These are phyloP conservation scores for Prunella fulvescens DNA, from an alignment of 2,113 vertebrate species.

Conservation along the genomic window DNA sequence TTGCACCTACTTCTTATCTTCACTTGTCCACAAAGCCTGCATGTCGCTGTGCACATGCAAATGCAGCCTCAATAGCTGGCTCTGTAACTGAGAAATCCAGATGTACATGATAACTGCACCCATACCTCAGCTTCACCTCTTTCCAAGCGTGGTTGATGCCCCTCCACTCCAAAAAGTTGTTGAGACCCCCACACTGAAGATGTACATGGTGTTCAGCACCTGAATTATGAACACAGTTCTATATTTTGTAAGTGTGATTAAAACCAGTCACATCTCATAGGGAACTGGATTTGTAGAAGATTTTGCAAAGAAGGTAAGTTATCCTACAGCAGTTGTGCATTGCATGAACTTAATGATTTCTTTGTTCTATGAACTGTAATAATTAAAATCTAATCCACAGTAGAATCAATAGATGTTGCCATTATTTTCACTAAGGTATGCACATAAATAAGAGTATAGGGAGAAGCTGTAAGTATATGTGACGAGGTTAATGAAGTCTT, in stretches of 20 bases:
- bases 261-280: background rate
- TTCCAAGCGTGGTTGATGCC: background rate
- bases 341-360: background rate
- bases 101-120: background rate
- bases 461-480: background rate
- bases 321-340: background rate
- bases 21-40: background rate
- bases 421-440: background rate
- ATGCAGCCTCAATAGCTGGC: background rate
- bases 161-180: background rate
- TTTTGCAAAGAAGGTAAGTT: background rate
- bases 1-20: background rate
- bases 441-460: background rate
- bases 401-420: background rate
- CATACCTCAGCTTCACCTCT: background rate
- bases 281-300: background rate
- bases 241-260: background rate
- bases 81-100: background rate
- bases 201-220: background rate
- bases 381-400: background rate
- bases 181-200: background rate
- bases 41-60: background rate
- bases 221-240: background rate
- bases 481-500: background rate
- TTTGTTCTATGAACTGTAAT: background rate